Evolutionary conservation across 1,140 invertebrate genomes (phyloP), one percentile per base, ranked within the genome.

Genomic region (Myzus persicae): DNA sequence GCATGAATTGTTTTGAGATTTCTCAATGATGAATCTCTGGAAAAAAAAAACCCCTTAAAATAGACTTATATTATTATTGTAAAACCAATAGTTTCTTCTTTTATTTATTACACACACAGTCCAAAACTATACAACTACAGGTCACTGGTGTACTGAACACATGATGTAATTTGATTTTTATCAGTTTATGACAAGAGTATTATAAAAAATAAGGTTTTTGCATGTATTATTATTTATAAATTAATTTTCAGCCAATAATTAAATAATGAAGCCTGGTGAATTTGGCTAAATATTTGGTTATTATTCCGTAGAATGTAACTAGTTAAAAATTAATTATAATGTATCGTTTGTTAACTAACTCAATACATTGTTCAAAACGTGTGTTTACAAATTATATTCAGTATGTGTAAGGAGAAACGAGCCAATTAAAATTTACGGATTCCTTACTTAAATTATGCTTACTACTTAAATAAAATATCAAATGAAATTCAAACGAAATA

Each of bases 321-420:
- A 76, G 11, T 76, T 76, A 76, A 76, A n/a, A 76, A 76, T 76
- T n/a, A 76, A 76, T 76, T n/a, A 76, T 76, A 76, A n/a, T 76
- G 14, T 76, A 76, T 76, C 31, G 5, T n/a, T 76, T 67, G 18
- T 76, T 67, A 36, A 76, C 31, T 67, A 36, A 76, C 31, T 76
- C 59, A 67, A 14, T 67, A n/a, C 31, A 11, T 67, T 31, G 26
- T n/a, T n/a, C 4, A n/a, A 51, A 76, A 76, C 11, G 59, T 9
- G 14, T 76, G 31, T 18, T 76, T 76, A 76, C 59, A 76, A 76
- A 76, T 76, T 76, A 76, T 76, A 76, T n/a, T 76, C n/a, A 18
- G 59, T 76, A 76, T n/a, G 14, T n/a, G 31, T 76, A 76, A 76
- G 5, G 31, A 18, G n/a, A 76, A 76, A 76, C 59, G 31, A 67